A percentile compares a stretch with the other conserved stretches of the same genome.
Evolutionary conservation across 2,888 invertebrate species (phyloP).

Genomic region (Acleris literana): DNA sequence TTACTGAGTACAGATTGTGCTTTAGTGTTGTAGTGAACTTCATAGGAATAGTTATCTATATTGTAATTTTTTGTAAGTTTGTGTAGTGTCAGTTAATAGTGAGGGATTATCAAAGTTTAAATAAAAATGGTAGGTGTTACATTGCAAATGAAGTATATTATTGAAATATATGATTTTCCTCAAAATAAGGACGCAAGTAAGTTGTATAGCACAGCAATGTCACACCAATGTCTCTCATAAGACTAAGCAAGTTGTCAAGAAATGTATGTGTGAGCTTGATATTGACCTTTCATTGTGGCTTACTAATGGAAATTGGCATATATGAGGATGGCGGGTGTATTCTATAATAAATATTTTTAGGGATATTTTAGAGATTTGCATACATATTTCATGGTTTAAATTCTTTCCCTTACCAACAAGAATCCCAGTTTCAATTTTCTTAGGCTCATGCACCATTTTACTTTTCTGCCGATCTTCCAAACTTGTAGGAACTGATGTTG

Average conservation of each 20-base stretch:
- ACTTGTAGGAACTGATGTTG: slow-evolving; percentile 40
- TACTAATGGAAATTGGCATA: too few relatives aligned
- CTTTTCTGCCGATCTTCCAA: slow-evolving; percentile 50
- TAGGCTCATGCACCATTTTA: slow-evolving; percentile 77
- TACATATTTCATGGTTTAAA: too few relatives aligned
- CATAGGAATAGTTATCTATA: slow-evolving; percentile 34
- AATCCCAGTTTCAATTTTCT: slow-evolving; percentile 75
- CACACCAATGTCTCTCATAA: slow-evolving; percentile 29
- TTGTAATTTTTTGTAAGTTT: slow-evolving; percentile 25
- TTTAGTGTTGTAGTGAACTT: slow-evolving; percentile 40
- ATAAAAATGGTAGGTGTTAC: slow-evolving; percentile 22
- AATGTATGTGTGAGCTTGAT: background rate
- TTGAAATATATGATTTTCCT: too few relatives aligned
- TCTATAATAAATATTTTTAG: too few relatives aligned
- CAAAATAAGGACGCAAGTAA: background rate
- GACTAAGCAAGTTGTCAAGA: background rate
- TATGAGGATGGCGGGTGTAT: too few relatives aligned
- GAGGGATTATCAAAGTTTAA: background rate
- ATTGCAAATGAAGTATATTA: background rate
- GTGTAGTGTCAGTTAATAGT: slow-evolving; percentile 18
- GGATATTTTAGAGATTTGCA: too few relatives aligned
- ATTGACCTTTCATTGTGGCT: too few relatives aligned
- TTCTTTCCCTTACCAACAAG: slow-evolving; percentile 63
- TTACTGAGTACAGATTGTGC: slow-evolving; percentile 46
- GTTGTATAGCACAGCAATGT: slow-evolving; percentile 21